Percentiles rank a stretch among this genome's conserved stretches.
Evolutionary conservation across 2,888 invertebrate genomes (phyloP).

Genomic region (Hermaeophaga mercurialis): DNA sequence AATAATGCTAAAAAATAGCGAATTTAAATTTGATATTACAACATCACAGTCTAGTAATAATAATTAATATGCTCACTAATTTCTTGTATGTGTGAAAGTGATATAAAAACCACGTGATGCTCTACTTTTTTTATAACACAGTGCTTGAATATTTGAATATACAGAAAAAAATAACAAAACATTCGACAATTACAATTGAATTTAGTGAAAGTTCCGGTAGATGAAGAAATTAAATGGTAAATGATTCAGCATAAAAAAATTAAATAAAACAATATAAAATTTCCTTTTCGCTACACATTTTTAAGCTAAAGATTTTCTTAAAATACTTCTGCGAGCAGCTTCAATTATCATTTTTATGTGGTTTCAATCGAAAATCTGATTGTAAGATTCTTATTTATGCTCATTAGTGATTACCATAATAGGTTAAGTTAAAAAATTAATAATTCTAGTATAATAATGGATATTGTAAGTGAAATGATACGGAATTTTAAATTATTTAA

Average conservation of each 20-base stretch:
- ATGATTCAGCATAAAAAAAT: background rate
- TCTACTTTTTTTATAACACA: constrained; percentile 9
- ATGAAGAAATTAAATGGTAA: background rate
- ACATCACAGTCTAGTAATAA: constrained; percentile 8
- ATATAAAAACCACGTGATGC: constrained; percentile 18
- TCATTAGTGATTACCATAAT: too few relatives aligned
- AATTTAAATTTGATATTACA: constrained; percentile 11
- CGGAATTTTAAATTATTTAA: too few relatives aligned
- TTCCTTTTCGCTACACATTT: too few relatives aligned
- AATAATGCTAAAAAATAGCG: constrained; percentile 5
- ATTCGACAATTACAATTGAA: background rate
- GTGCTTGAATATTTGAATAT: background rate
- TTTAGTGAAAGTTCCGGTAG: constrained; percentile 2
- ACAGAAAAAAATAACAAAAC: background rate
- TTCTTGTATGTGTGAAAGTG: constrained; percentile 17
- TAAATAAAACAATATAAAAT: constrained; percentile 8
- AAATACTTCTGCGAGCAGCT: too few relatives aligned
- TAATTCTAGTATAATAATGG: too few relatives aligned
- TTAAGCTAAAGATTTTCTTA: too few relatives aligned
- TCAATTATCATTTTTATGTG: too few relatives aligned
- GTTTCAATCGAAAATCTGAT: too few relatives aligned
- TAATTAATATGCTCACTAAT: constrained; percentile 14
- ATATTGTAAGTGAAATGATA: too few relatives aligned
- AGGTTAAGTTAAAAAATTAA: too few relatives aligned
- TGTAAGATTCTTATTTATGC: too few relatives aligned